These are phyloP conservation scores for Lamellibrachia satsuma DNA, from an alignment of 2,888 invertebrate species.

Conservation along the genomic window DNA sequence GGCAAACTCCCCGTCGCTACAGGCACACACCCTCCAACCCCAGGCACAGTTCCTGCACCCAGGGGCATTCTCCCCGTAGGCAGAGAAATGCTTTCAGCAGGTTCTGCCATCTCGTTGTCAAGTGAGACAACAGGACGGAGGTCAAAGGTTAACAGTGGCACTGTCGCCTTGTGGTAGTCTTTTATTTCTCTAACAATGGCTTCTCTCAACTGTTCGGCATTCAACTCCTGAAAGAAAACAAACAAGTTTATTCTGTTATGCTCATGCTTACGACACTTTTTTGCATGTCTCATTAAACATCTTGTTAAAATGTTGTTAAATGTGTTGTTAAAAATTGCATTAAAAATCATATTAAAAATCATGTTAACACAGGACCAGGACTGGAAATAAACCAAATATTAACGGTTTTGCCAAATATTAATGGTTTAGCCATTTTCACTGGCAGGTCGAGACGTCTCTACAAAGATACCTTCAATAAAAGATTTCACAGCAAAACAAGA, in stretches of 20 bases:
- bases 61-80: not conserved
- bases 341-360: too few species aligned
- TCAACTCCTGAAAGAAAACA: conserved; percentile 52
- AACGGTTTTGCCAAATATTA: too few species aligned
- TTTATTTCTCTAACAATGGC: conserved; percentile 62
- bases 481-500: too few species aligned
- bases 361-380: too few species aligned
- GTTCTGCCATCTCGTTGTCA: conserved; percentile 21
- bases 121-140: conserved; percentile 54
- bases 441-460: too few species aligned
- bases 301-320: too few species aligned
- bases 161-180: conserved; percentile 55
- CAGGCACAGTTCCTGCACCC: not conserved
- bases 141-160: conserved; percentile 29
- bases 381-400: too few species aligned
- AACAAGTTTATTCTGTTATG: not conserved
- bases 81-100: not conserved
- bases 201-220: conserved; percentile 53
- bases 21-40: not conserved
- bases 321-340: too few species aligned
- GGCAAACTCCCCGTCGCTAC: not conserved
- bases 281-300: too few species aligned
- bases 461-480: too few species aligned
- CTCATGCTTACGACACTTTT: not conserved
- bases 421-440: too few species aligned